Evolutionary conservation across 1,140 invertebrate genomes (phyloP), one percentile per base, ranked within the genome.

Genomic region (Diorhabda sublineata): DNA sequence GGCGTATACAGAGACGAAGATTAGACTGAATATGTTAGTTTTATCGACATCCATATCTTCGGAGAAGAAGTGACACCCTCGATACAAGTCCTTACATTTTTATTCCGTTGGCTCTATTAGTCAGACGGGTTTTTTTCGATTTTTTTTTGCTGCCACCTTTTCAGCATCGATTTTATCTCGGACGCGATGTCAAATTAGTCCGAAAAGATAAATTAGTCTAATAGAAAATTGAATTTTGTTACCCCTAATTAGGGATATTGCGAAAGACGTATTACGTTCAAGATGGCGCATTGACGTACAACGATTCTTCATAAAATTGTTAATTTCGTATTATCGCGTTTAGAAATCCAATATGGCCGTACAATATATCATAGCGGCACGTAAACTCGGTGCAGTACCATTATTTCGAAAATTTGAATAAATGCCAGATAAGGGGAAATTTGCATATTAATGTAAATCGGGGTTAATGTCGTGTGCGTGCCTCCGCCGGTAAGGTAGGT

Each of bases 391-490:
- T 78, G 77, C 77, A 77, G 77, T 78, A 78, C 77, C 76, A 77
- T 79, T 79, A 79, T 79, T 79, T 79, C 71, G 73, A 26, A 73
- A 79, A 80, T 80, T 80, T 80, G 79, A 80, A 80, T 79, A 80
- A 78, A 71, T 76, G 73, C 70, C 64, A 71, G 78, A 79, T 80
- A 79, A 79, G 60, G 45, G 26, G 26, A 65, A 65, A 82, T 82
- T 81, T 81, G 75, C 80, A 82, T 82, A 82, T 81, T 80, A 82
- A 80, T 81, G 81, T 81, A 81, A 81, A 81, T 81, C 79, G 80
- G 79, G 79, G 78, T 81, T 81, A 81, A 81, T 81, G 78, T 78
- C 75, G 76, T 79, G 78, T 81, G 79, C 80, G 80, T 80, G 80
- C 77, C 74, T 77, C 74, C 74, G 70, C 73, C 76, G 73, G 71